Evolutionary conservation across 2,888 invertebrate genomes (phyloP).

Genomic region (Metellina segmentata): DNA sequence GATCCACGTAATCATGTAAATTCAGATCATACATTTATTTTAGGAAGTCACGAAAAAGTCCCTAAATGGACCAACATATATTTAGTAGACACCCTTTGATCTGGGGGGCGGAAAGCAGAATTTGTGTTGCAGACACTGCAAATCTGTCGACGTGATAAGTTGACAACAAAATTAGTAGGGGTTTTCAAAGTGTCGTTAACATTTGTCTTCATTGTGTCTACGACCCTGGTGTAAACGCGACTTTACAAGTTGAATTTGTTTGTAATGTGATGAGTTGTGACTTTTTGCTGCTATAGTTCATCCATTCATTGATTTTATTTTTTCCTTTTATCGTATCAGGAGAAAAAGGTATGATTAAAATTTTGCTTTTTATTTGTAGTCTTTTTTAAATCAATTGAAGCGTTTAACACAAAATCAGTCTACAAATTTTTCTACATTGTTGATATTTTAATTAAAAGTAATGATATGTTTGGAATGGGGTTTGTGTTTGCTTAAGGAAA

Average conservation of each 20-base stretch:
- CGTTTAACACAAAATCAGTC: neutral
- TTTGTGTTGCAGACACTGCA: too few relatives aligned
- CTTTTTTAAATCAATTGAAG: neutral
- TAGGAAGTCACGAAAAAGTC: neutral
- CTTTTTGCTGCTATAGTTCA: neutral
- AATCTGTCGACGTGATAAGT: too few relatives aligned
- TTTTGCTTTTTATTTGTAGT: neutral
- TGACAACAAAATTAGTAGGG: too few relatives aligned
- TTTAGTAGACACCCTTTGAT: too few relatives aligned
- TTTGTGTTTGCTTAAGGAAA: too few relatives aligned
- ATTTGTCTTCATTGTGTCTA: too few relatives aligned
- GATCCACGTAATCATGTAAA: too few relatives aligned
- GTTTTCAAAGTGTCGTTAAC: too few relatives aligned
- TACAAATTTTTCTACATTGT: neutral
- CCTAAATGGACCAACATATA: neutral
- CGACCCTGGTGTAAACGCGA: neutral
- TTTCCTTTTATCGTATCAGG: neutral
- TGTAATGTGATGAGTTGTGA: neutral
- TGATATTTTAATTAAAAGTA: neutral
- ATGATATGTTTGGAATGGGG: neutral
- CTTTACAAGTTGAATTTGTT: neutral
- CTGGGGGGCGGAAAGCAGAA: too few relatives aligned
- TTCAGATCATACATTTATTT: too few relatives aligned
- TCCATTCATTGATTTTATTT: constrained; percentile 1
- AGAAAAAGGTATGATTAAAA: constrained; percentile 36